Percentiles rank a stretch among this genome's conserved stretches.
Evolutionary conservation across 2,888 invertebrate genomes (phyloP).

Genomic region (Rambutsinella grinnellia): DNA sequence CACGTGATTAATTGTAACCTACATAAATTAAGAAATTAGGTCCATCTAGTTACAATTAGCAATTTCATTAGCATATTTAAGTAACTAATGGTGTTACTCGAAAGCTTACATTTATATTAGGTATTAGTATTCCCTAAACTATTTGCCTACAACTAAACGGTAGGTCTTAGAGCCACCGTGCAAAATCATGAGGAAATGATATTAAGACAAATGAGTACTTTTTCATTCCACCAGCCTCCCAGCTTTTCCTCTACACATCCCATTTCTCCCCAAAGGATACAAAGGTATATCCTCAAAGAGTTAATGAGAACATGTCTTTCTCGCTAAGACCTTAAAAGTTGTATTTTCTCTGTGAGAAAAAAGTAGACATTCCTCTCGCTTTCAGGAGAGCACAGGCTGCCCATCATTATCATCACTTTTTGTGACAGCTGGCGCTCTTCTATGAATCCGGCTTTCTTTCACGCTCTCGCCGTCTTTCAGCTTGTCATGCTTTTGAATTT

Average conservation of each 20-base stretch:
- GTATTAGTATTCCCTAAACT: no score
- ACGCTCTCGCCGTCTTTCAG: not conserved
- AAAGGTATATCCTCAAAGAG: not conserved
- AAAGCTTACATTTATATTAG: no score
- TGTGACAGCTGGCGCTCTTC: conserved; percentile 36
- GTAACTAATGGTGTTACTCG: no score
- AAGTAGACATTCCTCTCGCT: no score
- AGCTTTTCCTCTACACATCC: not conserved
- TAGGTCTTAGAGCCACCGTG: no score
- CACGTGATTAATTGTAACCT: no score
- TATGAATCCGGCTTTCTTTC: not conserved
- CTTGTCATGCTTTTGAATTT: conserved; percentile 12
- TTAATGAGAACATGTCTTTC: conserved; percentile 19
- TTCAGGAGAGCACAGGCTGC: no score
- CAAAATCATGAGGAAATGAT: not conserved
- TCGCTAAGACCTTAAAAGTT: conserved; percentile 16
- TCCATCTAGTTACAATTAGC: no score
- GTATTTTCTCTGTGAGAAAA: not conserved
- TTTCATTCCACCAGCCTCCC: not conserved
- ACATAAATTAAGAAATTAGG: no score
- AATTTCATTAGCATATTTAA: no score
- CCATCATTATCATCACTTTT: conserved; percentile 29
- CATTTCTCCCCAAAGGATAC: not conserved
- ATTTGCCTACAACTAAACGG: no score
- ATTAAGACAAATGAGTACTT: not conserved